phyloP scores from a whole-genome alignment of 2,797 vertebrate species.

The Spea hammondii region DNA sequence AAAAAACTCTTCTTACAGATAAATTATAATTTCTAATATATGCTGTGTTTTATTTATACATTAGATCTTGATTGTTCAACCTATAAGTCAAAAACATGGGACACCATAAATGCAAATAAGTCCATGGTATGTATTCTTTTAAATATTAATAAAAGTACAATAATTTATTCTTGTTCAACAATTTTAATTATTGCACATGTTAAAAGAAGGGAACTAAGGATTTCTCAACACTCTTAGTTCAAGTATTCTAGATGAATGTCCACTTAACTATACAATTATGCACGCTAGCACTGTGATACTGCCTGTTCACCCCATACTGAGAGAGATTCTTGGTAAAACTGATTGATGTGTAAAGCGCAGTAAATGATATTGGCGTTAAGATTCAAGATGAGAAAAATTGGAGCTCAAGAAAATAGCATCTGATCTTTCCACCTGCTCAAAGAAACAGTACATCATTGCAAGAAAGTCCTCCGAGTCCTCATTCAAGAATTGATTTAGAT shows the following conservation, averaged over 20 bases:
- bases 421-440: constrained; percentile 34
- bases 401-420: constrained; percentile 22
- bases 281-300: neutral
- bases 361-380: constrained; percentile 22
- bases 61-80: too few relatives aligned
- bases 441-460: constrained; percentile 37
- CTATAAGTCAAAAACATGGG: too few relatives aligned
- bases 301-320: neutral
- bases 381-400: constrained; percentile 8
- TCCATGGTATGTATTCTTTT: too few relatives aligned
- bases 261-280: constrained; percentile 26
- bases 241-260: neutral
- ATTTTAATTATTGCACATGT: too few relatives aligned
- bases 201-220: too few relatives aligned
- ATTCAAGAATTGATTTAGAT: constrained; percentile 9
- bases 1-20: too few relatives aligned
- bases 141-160: too few relatives aligned
- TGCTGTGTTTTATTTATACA: too few relatives aligned
- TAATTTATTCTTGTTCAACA: too few relatives aligned
- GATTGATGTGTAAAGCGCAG: constrained; percentile 37
- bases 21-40: too few relatives aligned
- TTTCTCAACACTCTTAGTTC: neutral
- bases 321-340: constrained; percentile 2
- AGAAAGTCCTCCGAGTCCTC: neutral
- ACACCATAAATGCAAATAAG: too few relatives aligned